Evolutionary conservation across 1,140 invertebrate species (phyloP), one percentile per base, ranked within the genome.

Genomic region (Sitodiplosis mosellana): DNA sequence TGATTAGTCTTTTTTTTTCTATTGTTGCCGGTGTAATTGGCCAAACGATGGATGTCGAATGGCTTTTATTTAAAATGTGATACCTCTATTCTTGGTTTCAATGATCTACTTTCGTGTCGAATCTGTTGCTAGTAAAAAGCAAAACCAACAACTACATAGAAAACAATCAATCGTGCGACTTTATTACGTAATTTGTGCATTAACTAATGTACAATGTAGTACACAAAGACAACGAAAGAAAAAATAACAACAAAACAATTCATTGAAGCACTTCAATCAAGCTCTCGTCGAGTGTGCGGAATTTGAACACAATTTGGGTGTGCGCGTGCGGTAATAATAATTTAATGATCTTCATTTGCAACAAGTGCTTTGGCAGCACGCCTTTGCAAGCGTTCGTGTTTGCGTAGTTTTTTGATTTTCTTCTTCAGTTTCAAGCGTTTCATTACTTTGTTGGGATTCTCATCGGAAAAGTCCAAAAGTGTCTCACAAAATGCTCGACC

Each of bases 401-500:
- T 64, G 15, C 85, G 83, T 65, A 83, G 80, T 67, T 85, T 81
- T 50, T 81, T 66, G 50, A 89, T 64, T 60, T 81, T 76, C 49
- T 74, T 76, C 42, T 87, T 73, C 55, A 87, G 83, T 69, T 86
- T 87, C 48, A 72, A 73, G 48, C 83, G 70, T 44, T 86, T 66
- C 60, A 72, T 77, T 65, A 86, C 83, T 75, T 91, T 91, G 53
- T 76, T 76, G 7, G 85, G 84, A 65, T 87, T 80, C 42, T 87
- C 81, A 64, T 91, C 87, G 57, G 81, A 88, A 66, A 86, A 92
- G 61, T 93, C 88, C 47, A 92, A 67, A 10, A 94, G 65, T 2
- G 89, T 91, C 68, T 92, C 87, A 68, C 89, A 93, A 68, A 93
- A 93, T 34, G 86, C 78, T 56, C 80, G 77, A 8, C 88, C 90